Evolutionary conservation across 2,888 invertebrate genomes (phyloP).

Genomic region (Rapana venosa): DNA sequence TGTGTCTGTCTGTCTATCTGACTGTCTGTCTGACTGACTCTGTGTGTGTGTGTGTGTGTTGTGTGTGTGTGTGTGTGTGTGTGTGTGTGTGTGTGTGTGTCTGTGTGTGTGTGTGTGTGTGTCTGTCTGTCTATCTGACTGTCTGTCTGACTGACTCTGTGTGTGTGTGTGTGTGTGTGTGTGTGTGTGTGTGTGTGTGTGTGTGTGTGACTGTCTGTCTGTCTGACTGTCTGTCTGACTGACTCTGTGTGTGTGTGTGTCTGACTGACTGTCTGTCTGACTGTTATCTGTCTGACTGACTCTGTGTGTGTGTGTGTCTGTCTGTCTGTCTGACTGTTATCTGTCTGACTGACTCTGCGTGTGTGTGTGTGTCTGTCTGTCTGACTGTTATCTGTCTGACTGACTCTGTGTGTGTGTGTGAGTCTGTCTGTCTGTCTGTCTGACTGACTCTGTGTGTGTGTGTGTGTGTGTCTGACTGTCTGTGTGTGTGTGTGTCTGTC

Average conservation of each 20-base stretch:
- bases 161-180: background rate
- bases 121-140: background rate
- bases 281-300: background rate
- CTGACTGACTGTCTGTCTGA: background rate
- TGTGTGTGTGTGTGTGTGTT: too few relatives aligned
- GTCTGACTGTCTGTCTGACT: background rate
- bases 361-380: too few relatives aligned
- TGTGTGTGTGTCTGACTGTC: background rate
- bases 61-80: background rate
- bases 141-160: background rate
- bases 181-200: background rate
- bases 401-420: background rate
- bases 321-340: background rate
- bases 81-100: background rate
- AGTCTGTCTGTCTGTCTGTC: too few relatives aligned
- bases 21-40: background rate
- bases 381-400: background rate
- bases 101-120: background rate
- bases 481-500: background rate
- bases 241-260: background rate
- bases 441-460: background rate
- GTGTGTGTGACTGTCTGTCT: background rate
- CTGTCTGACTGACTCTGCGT: too few relatives aligned
- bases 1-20: background rate
- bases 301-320: background rate